Conservation (phyloP, 2,113 vertebrate species). For the Ciconia maguari region DNA sequence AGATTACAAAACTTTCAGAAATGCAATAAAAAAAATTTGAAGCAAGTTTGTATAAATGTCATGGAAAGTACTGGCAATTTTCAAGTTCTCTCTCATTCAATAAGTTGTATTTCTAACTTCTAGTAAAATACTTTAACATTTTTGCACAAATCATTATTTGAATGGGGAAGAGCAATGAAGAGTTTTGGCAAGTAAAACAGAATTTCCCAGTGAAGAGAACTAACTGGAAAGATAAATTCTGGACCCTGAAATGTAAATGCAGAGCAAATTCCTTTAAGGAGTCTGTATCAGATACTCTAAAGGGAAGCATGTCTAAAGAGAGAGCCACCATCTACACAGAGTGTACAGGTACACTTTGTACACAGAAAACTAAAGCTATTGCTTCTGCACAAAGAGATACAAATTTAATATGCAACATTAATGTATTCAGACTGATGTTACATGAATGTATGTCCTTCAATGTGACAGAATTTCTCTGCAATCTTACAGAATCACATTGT, state of each 20-base stretch:
- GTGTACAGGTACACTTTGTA: not conserved
- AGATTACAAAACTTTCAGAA: not conserved
- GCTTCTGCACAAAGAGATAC: not conserved
- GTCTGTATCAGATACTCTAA: not conserved
- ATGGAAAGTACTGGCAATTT: not conserved
- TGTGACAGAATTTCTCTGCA: not conserved
- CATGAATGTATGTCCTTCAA: not conserved
- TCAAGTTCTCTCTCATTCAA: not conserved
- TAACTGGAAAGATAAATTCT: not conserved
- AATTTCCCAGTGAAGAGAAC: not conserved
- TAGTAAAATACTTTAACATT: not conserved
- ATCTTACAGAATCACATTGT: not conserved
- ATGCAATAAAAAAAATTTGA: not conserved
- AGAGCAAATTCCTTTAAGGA: not conserved
- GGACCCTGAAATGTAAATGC: not conserved
- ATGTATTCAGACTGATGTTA: not conserved
- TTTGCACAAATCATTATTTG: not conserved
- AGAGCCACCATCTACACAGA: not conserved
- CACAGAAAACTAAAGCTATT: not conserved
- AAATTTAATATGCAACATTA: not conserved
- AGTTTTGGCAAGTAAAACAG: not conserved
- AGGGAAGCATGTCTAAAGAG: not conserved
- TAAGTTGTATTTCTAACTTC: not conserved
- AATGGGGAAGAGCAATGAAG: not conserved
- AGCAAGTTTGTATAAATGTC: not conserved